Percentiles rank a stretch among this genome's conserved stretches.
phyloP scores from a whole-genome alignment of 2,797 vertebrate genomes.

The Sardinella longiceps region DNA sequence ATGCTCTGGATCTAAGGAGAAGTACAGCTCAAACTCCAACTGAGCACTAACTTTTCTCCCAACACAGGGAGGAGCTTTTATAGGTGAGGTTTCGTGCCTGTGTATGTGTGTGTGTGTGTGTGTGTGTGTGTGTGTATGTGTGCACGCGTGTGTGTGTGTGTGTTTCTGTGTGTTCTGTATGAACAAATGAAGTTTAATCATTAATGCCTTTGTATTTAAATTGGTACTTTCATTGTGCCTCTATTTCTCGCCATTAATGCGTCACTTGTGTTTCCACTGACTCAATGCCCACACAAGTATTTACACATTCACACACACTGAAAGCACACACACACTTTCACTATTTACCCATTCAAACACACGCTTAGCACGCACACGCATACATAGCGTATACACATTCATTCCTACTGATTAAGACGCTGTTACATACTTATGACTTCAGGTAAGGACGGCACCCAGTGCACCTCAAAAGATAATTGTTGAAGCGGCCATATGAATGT shows the following conservation, averaged over 20 bases:
- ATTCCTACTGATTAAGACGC: neutral
- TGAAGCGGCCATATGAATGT: neutral
- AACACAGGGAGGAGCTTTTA: constrained; percentile 21
- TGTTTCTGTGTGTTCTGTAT: constrained; percentile 9
- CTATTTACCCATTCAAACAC: neutral
- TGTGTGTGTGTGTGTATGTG: constrained; percentile 37
- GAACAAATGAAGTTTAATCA: neutral
- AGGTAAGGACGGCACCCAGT: neutral
- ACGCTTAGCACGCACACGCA: constrained; percentile 2
- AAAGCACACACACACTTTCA: neutral
- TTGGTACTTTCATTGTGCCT: neutral
- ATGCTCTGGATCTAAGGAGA: neutral
- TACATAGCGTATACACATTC: too few relatives aligned
- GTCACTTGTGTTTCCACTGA: neutral
- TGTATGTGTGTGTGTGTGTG: neutral
- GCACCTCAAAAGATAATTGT: neutral
- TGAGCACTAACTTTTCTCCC: neutral
- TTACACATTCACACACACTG: constrained; percentile 16
- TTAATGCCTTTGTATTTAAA: constrained; percentile 25
- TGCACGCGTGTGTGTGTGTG: neutral
- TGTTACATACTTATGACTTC: neutral
- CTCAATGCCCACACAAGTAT: neutral
- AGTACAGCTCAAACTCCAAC: neutral
- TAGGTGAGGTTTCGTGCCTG: constrained; percentile 7
- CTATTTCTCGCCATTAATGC: neutral